Evolutionary conservation across 1,140 invertebrate species (phyloP).

Genomic region (Hesperophylax magnus): DNA sequence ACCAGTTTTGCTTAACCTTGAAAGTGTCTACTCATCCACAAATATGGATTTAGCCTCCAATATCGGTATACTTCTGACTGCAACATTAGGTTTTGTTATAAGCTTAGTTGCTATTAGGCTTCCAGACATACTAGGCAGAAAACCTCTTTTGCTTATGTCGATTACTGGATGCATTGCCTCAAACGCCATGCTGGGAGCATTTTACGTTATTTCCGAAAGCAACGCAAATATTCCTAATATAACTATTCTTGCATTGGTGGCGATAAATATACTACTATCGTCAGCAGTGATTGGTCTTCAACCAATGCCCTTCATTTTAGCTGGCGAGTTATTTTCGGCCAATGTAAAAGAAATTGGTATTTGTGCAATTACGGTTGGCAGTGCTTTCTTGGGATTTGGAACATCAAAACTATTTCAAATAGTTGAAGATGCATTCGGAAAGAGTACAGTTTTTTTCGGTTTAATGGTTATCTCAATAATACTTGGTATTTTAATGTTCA

Average conservation of each 20-base stretch:
- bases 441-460: constrained; percentile 29
- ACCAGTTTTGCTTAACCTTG: constrained; percentile 23
- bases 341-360: constrained; percentile 49
- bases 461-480: constrained; percentile 21
- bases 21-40: constrained; percentile 17
- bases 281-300: constrained; percentile 36
- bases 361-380: constrained; percentile 22
- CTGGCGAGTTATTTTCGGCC: constrained; percentile 47
- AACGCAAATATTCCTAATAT: not conserved
- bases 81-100: not conserved
- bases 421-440: constrained; percentile 28
- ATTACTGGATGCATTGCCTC: constrained; percentile 36
- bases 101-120: constrained; percentile 14
- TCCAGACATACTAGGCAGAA: constrained; percentile 38
- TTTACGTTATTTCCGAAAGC: not conserved
- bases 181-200: constrained; percentile 34
- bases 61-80: constrained; percentile 37
- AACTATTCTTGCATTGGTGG: constrained; percentile 32
- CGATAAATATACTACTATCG: constrained; percentile 25
- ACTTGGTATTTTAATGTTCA: constrained; percentile 10
- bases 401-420: constrained; percentile 45
- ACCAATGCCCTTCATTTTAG: constrained; percentile 44
- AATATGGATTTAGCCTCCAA: constrained; percentile 33
- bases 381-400: constrained; percentile 39
- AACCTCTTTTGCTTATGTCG: constrained; percentile 30